Conservation (phyloP, 1,140 invertebrate species). For the Lasioglossum albipes region DNA sequence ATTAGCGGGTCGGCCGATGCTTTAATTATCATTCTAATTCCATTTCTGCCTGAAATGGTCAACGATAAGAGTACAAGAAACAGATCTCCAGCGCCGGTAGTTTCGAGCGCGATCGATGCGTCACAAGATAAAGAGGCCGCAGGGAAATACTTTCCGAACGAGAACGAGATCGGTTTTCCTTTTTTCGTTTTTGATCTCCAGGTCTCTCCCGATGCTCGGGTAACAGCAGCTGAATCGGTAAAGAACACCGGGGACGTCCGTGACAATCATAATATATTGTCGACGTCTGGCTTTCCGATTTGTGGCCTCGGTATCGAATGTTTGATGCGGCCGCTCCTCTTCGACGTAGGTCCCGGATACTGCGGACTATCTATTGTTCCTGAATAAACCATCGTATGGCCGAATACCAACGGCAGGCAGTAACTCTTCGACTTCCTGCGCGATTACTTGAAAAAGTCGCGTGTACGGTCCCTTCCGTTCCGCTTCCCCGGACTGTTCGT, state of each 20-base stretch:
- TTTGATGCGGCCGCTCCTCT: conserved; percentile 71
- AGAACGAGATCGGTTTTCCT: neutral
- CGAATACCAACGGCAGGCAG: conserved; percentile 69
- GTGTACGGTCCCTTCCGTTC: conserved; percentile 28
- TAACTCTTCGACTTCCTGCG: conserved; percentile 57
- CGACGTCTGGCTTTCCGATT: conserved; percentile 63
- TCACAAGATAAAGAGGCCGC: neutral
- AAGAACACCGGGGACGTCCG: conserved; percentile 43
- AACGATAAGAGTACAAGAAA: neutral
- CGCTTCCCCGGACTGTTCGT: neutral
- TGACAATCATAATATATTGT: conserved; percentile 61
- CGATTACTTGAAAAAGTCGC: conserved; percentile 59
- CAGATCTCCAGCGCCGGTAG: neutral
- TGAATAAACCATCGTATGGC: conserved; percentile 75
- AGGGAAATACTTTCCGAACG: conserved; percentile 1
- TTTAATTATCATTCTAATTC: too few species aligned
- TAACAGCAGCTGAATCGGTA: conserved; percentile 48
- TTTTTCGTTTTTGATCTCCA: neutral
- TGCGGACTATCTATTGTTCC: conserved; percentile 71
- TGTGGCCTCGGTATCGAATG: conserved; percentile 58
- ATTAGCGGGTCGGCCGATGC: too few species aligned
- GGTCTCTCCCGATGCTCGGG: conserved; percentile 3
- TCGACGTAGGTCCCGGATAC: conserved; percentile 67
- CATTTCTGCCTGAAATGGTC: neutral
- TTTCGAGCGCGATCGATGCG: neutral